Evolutionary conservation across 2,113 vertebrate genomes (phyloP).

Genomic region (Phoenicopterus ruber): DNA sequence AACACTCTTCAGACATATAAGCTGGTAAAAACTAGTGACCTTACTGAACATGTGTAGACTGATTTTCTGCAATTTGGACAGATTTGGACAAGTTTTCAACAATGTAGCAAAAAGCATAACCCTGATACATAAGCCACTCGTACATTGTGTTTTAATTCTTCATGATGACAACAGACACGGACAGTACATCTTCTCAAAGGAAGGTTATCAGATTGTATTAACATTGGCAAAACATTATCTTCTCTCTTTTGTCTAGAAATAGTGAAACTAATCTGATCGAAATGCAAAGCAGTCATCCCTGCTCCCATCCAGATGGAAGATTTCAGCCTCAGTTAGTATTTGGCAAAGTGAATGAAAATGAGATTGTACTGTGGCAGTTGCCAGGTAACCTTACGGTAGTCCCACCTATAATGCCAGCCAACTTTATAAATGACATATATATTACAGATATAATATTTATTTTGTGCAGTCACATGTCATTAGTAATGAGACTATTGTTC

Average conservation of each 20-base stretch:
- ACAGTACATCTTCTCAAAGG: not conserved
- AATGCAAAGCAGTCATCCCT: slow-evolving; percentile 6
- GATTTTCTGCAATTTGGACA: not conserved
- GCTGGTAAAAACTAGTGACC: not conserved
- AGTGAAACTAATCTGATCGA: not conserved
- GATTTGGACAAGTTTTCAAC: not conserved
- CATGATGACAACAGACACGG: not conserved
- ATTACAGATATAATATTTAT: not conserved
- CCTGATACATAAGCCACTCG: not conserved
- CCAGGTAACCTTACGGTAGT: not conserved
- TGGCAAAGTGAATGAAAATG: not conserved
- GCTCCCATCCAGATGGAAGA: not conserved
- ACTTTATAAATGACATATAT: not conserved
- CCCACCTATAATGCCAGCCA: not conserved
- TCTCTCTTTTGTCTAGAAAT: not conserved
- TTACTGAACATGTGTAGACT: not conserved
- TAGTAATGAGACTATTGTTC: not conserved
- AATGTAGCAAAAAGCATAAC: not conserved
- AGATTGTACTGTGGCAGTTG: not conserved
- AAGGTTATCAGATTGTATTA: not conserved
- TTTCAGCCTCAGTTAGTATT: slow-evolving; percentile 14
- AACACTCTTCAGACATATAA: not conserved
- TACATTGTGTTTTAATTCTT: not conserved
- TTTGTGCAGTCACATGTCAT: not conserved
- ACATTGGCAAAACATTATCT: not conserved